phyloP scores from a whole-genome alignment of 2,797 vertebrate species.

The Crenuchus spilurus region DNA sequence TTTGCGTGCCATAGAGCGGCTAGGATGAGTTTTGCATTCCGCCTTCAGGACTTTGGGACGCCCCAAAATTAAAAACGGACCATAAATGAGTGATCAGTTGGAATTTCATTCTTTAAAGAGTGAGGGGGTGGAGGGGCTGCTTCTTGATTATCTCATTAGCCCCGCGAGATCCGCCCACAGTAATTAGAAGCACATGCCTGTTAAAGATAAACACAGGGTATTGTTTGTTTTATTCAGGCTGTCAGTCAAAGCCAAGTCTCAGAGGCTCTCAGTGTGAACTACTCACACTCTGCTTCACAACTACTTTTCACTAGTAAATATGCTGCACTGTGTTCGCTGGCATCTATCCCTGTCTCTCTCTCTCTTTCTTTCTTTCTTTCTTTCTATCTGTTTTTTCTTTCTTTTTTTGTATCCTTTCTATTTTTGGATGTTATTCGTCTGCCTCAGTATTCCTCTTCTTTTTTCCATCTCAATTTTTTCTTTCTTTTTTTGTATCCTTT shows the following conservation, averaged over 20 bases:
- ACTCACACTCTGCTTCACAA: not conserved
- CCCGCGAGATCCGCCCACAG: slow-evolving; percentile 60
- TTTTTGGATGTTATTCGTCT: no score
- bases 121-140: slow-evolving; percentile 64
- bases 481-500: no score
- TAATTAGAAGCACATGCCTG: slow-evolving; percentile 72
- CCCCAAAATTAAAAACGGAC: slow-evolving; percentile 71
- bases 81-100: slow-evolving; percentile 73
- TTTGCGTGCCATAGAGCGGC: slow-evolving; percentile 58
- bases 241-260: slow-evolving; percentile 62
- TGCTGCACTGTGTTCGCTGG: slow-evolving; percentile 34
- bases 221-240: slow-evolving; percentile 69
- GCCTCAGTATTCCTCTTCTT: no score
- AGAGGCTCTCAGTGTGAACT: slow-evolving; percentile 18
- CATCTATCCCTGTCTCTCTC: not conserved
- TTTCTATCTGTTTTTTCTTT: not conserved
- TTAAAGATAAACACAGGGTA: slow-evolving; percentile 71
- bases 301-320: slow-evolving; percentile 21
- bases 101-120: slow-evolving; percentile 60
- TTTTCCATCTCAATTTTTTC: no score
- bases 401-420: not conserved
- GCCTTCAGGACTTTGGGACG: slow-evolving; percentile 63
- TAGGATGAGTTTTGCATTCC: slow-evolving; percentile 24
- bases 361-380: not conserved
- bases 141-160: slow-evolving; percentile 73